Percentiles rank a stretch among this genome's conserved stretches.
Conservation (phyloP, 2,113 vertebrate species). For the Nansenia antarctica region DNA sequence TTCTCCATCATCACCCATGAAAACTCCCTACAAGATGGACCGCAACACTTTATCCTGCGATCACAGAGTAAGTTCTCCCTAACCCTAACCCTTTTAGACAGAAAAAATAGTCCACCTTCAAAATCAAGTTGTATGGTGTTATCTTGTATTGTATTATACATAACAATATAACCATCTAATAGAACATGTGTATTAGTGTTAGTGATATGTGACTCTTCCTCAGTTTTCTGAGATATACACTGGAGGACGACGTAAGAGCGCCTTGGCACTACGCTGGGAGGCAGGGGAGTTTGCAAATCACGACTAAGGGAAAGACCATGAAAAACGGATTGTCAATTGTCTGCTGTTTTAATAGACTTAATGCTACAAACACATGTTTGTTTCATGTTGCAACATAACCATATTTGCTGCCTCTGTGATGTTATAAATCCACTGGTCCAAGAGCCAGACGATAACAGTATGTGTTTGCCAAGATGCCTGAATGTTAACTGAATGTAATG, state of each 20-base stretch:
- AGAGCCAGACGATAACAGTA: constrained; percentile 10
- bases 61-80: constrained; percentile 65
- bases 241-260: constrained; percentile 73
- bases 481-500: constrained; percentile 57
- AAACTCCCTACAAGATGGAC: constrained; percentile 75
- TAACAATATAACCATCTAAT: too few species aligned
- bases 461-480: constrained; percentile 52
- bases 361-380: constrained; percentile 51
- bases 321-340: constrained; percentile 35
- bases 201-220: constrained; percentile 36
- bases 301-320: constrained; percentile 41
- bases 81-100: too few species aligned
- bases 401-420: constrained; percentile 67
- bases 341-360: constrained; percentile 41
- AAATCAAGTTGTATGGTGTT: too few species aligned
- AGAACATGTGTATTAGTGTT: too few species aligned
- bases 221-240: constrained; percentile 70
- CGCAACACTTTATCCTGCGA: constrained; percentile 75
- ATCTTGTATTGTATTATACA: too few species aligned
- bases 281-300: constrained; percentile 73
- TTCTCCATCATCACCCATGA: constrained; percentile 79
- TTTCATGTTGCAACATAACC: constrained; percentile 54
- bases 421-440: constrained; percentile 42
- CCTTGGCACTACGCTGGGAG: constrained; percentile 78
- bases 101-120: too few species aligned